Evolutionary conservation across 2,888 invertebrate genomes (phyloP).

Genomic region (Leptinotarsa juncta): DNA sequence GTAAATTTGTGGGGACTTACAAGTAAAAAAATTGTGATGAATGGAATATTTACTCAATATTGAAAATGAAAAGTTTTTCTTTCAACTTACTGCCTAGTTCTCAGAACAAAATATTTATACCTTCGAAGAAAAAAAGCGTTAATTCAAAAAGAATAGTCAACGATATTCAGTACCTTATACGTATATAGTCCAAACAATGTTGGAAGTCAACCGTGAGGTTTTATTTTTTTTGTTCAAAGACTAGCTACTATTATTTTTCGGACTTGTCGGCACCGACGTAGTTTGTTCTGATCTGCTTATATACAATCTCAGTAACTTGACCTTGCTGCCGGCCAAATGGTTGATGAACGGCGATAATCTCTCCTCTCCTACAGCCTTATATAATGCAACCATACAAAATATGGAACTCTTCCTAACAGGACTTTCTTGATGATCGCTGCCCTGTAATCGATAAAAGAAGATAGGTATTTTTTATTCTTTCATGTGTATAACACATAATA

Average conservation of each 20-base stretch:
- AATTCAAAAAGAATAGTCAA: slow-evolving; percentile 22
- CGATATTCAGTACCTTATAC: slow-evolving; percentile 19
- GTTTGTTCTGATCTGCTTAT: slow-evolving; percentile 74
- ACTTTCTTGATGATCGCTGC: slow-evolving; percentile 92
- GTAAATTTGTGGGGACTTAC: neutral
- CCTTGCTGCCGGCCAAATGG: slow-evolving; percentile 88
- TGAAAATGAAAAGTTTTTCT: slow-evolving; percentile 2
- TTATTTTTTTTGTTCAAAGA: slow-evolving; percentile 3
- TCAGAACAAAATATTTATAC: slow-evolving; percentile 25
- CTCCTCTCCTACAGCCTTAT: slow-evolving; percentile 89
- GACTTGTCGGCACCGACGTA: slow-evolving; percentile 65
- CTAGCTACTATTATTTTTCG: slow-evolving; percentile 54
- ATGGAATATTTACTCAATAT: neutral
- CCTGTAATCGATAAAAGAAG: slow-evolving; percentile 67
- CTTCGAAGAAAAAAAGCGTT: slow-evolving; percentile 22
- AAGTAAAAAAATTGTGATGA: slow-evolving; percentile 15
- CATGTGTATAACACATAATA: neutral
- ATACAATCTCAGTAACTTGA: slow-evolving; percentile 84
- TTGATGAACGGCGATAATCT: slow-evolving; percentile 84
- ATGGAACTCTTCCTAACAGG: slow-evolving; percentile 96
- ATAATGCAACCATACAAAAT: slow-evolving; percentile 96
- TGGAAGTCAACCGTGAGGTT: slow-evolving; percentile 11
- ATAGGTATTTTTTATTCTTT: neutral
- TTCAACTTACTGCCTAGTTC: slow-evolving; percentile 18
- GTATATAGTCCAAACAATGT: slow-evolving; percentile 16